Evolutionary conservation across 2,113 vertebrate species (phyloP).

Genomic region (Taurulus bubalis): DNA sequence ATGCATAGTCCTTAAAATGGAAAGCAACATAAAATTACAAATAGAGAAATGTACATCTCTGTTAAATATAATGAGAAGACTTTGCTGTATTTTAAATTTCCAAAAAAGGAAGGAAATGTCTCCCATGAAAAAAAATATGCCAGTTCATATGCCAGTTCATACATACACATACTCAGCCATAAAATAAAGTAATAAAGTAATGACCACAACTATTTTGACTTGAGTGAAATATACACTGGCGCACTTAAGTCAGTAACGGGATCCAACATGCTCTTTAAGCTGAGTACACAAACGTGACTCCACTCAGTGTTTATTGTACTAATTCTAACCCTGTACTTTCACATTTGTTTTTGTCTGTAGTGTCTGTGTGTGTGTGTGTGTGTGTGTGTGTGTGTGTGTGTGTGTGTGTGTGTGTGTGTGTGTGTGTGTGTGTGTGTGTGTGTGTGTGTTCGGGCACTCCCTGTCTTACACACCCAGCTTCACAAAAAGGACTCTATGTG

Average conservation of each 20-base stretch:
- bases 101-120: not conserved
- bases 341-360: constrained; percentile 61
- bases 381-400: constrained; percentile 29
- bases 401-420: constrained; percentile 35
- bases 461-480: constrained; percentile 65
- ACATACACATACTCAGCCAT: not conserved
- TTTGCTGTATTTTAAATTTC: not conserved
- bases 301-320: constrained; percentile 52
- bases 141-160: not conserved
- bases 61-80: not conserved
- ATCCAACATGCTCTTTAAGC: constrained; percentile 13
- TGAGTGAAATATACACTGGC: not conserved
- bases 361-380: constrained; percentile 30
- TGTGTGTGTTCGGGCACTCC: constrained; percentile 70
- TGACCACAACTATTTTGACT: constrained; percentile 1
- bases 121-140: not conserved
- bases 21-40: not conserved
- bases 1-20: not conserved
- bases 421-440: constrained; percentile 43
- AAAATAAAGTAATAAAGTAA: not conserved
- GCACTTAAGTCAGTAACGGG: not conserved
- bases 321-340: constrained; percentile 57
- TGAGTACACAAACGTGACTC: constrained; percentile 44
- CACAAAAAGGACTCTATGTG: constrained; percentile 42
- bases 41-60: not conserved